These are phyloP conservation scores for Phorcus lineatus DNA, from an alignment of 2,888 invertebrate species.

Conservation along the genomic window DNA sequence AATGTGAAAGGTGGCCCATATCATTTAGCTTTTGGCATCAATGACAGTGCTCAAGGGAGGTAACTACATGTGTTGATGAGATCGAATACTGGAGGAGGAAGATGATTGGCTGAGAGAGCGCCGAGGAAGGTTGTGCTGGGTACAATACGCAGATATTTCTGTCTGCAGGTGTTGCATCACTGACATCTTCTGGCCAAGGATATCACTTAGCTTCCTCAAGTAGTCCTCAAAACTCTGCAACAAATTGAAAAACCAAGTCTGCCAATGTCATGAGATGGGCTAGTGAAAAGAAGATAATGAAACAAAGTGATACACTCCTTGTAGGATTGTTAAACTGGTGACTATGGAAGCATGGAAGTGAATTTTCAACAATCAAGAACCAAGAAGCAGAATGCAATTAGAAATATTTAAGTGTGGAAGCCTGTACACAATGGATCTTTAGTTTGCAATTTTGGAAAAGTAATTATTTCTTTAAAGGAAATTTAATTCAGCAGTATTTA, in stretches of 20 bases:
- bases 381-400: no score
- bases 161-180: slow-evolving; percentile 62
- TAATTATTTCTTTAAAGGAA: no score
- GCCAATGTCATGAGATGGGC: background rate
- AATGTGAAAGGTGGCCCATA: no score
- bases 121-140: background rate
- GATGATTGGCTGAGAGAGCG: slow-evolving; percentile 3
- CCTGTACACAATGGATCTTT: no score
- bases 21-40: no score
- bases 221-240: slow-evolving; percentile 67
- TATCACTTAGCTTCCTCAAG: slow-evolving; percentile 54
- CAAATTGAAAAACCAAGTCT: background rate
- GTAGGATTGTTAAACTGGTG: no score
- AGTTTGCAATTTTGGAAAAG: no score
- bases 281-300: background rate
- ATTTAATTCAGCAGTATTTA: no score
- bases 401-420: background rate
- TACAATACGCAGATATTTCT: slow-evolving; percentile 53
- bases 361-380: no score
- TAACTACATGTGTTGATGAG: background rate
- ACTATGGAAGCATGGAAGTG: no score
- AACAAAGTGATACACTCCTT: no score
- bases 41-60: background rate
- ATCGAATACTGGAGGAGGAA: background rate
- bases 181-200: slow-evolving; percentile 63